These are phyloP conservation scores for Ferrisia virgata DNA, from an alignment of 2,888 invertebrate species.

Conservation along the genomic window DNA sequence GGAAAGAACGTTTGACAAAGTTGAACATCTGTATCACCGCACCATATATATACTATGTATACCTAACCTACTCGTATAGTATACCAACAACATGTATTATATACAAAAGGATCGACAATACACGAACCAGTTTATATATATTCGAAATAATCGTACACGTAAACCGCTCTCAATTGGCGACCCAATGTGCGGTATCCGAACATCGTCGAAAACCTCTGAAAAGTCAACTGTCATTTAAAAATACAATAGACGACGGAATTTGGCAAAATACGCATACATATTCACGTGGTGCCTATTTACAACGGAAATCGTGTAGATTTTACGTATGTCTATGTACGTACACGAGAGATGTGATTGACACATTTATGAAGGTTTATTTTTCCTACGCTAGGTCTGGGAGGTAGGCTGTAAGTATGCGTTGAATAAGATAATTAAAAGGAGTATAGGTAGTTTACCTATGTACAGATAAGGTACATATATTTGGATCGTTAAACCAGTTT, in stretches of 20 bases:
- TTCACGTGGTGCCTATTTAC: not conserved
- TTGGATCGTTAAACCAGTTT: conserved; percentile 27
- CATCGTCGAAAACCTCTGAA: not conserved
- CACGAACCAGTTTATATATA: conserved; percentile 9
- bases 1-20: not conserved
- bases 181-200: not conserved
- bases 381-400: not conserved
- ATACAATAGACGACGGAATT: not conserved
- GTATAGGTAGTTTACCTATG: not conserved
- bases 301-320: not conserved
- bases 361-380: not conserved
- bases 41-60: too few species aligned
- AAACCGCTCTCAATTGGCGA: not conserved
- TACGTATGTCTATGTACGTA: not conserved
- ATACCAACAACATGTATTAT: not conserved
- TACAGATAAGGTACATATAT: not conserved
- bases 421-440: conserved; percentile 2
- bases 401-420: not conserved
- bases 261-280: not conserved
- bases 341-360: not conserved
- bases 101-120: conserved; percentile 14
- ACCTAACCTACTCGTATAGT: too few species aligned
- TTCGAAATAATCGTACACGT: not conserved
- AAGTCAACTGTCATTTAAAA: conserved; percentile 34
- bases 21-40: conserved; percentile 34